Evolutionary conservation across 35 echinoderm and acorn worm species (phyloP).

Genomic region (Ophiothrix spiculata): DNA sequence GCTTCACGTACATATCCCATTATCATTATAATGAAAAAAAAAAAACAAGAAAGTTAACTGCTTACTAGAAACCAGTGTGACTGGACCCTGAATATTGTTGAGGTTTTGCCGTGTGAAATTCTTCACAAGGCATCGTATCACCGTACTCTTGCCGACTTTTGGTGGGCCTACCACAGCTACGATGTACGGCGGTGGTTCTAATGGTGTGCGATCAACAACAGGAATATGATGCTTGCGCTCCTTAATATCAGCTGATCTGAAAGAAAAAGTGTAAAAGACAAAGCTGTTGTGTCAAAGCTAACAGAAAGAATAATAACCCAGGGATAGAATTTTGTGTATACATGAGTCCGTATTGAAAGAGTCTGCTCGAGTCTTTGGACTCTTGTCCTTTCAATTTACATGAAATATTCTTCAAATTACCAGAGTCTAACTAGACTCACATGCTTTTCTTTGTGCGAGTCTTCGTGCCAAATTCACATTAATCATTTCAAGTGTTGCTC

Average conservation of each 20-base stretch:
- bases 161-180: slow-evolving; percentile 91
- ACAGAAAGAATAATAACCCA: not conserved
- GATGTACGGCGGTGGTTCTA: slow-evolving; percentile 92
- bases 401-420: too few species aligned
- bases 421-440: not conserved
- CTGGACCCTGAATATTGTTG: slow-evolving; percentile 66
- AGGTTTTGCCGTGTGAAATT: slow-evolving; percentile 93
- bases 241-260: slow-evolving; percentile 83
- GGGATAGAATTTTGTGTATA: too few species aligned
- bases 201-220: slow-evolving; percentile 85
- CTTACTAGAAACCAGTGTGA: slow-evolving; percentile 90
- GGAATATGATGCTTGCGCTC: slow-evolving; percentile 94
- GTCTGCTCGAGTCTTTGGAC: not conserved
- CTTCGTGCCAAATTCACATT: too few species aligned
- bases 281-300: not conserved
- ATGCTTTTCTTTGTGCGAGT: not conserved
- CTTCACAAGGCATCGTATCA: slow-evolving; percentile 80
- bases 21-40: too few species aligned
- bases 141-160: slow-evolving; percentile 86
- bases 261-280: not conserved
- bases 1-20: too few species aligned
- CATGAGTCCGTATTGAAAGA: not conserved
- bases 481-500: too few species aligned
- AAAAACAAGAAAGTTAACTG: too few species aligned
- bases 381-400: too few species aligned